These are phyloP conservation scores for Porites lutea DNA, from an alignment of 64 coral and sea anemone genomes.

Conservation along the genomic window DNA sequence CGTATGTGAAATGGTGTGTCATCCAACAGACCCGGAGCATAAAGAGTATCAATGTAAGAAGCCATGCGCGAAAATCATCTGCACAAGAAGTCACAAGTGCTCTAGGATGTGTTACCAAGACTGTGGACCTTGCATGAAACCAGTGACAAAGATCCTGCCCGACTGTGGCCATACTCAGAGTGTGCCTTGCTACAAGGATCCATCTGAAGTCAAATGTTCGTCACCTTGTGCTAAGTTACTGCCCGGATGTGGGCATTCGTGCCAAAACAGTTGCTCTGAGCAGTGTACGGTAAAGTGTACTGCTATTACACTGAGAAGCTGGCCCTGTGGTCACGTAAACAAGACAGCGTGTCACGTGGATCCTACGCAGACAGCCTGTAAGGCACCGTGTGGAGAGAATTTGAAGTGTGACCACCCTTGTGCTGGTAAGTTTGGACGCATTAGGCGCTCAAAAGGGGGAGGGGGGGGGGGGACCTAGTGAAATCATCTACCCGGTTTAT, in stretches of 20 bases:
- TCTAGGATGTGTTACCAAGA: conserved; percentile 39
- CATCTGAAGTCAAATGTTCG: conserved; percentile 19
- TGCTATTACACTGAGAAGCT: background rate
- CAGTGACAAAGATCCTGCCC: conserved; percentile 13
- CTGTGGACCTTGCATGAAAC: conserved; percentile 49
- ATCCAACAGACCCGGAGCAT: conserved; percentile 55
- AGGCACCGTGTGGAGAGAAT: conserved; percentile 7
- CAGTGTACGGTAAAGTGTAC: conserved; percentile 30
- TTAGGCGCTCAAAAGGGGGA: background rate
- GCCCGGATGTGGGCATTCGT: conserved; percentile 40
- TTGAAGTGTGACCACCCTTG: conserved; percentile 56
- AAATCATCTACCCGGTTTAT: too few species aligned
- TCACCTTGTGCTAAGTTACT: conserved; percentile 33
- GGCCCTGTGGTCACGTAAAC: conserved; percentile 58
- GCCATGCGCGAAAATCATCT: conserved; percentile 35
- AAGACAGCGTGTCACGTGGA: conserved; percentile 38
- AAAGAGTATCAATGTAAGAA: conserved; percentile 45
- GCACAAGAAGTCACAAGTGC: conserved; percentile 60
- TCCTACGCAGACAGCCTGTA: conserved; percentile 25
- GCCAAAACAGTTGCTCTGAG: conserved; percentile 23
- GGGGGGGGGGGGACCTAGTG: too few species aligned
- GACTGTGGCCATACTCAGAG: conserved; percentile 38
- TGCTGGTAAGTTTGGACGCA: conserved; percentile 6
- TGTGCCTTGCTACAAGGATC: conserved; percentile 37
- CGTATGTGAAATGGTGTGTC: conserved; percentile 67